Conservation (phyloP, 2,888 invertebrate genomes). For the Gymnosoma rotundatum region DNA sequence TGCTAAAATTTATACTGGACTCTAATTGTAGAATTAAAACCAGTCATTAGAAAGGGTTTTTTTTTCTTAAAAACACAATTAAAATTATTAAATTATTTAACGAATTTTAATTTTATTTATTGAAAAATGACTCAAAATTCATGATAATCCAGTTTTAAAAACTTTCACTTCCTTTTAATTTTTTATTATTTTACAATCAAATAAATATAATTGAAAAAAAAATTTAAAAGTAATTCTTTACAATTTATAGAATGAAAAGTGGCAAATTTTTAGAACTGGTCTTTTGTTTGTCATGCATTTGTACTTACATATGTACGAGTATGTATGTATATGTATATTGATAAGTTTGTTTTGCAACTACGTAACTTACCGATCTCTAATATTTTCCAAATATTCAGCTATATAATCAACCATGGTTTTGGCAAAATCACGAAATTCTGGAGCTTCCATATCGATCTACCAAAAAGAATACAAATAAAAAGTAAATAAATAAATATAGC, state of each 20-base stretch:
- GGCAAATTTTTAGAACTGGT: too few relatives aligned
- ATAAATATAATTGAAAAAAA: constrained; percentile 6
- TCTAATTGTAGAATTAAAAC: constrained; percentile 23
- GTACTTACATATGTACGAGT: too few relatives aligned
- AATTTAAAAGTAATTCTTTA: constrained; percentile 33
- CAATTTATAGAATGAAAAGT: constrained; percentile 1
- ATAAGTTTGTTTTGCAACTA: not conserved
- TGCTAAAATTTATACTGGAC: not conserved
- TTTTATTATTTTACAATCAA: not conserved
- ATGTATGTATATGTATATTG: not conserved
- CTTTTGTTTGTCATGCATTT: too few relatives aligned
- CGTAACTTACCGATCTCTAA: constrained; percentile 90
- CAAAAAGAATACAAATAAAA: not conserved
- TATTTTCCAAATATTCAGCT: constrained; percentile 95
- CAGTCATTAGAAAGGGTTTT: constrained; percentile 37
- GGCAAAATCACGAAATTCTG: constrained; percentile 92
- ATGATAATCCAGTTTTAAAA: constrained; percentile 10
- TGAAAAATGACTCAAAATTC: constrained; percentile 40
- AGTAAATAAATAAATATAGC: not conserved
- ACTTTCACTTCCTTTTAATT: constrained; percentile 56
- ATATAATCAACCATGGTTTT: constrained; percentile 97
- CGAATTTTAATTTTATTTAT: not conserved
- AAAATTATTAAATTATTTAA: constrained; percentile 17
- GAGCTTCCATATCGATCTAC: constrained; percentile 88
- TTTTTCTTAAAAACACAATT: constrained; percentile 38